phyloP scores from a whole-genome alignment of 2,797 vertebrate genomes.

The Chelon auratus region DNA sequence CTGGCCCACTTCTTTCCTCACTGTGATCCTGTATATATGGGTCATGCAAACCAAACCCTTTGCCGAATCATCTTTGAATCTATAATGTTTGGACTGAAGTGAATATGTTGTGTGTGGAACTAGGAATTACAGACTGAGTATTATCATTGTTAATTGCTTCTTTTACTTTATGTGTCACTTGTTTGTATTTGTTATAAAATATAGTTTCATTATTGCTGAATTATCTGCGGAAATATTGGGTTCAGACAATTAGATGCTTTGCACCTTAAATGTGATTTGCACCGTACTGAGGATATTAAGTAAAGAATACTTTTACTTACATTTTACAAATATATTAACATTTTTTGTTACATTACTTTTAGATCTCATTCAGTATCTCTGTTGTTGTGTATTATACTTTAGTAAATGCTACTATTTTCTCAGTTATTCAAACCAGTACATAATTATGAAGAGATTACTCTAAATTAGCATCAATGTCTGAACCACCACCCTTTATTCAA shows the following conservation, averaged over 20 bases:
- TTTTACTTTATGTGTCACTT: neutral
- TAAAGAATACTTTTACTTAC: neutral
- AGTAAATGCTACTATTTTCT: no score
- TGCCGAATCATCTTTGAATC: conserved; percentile 10
- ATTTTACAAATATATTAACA: neutral
- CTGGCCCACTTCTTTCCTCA: conserved; percentile 42
- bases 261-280: neutral
- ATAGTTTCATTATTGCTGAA: neutral
- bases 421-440: neutral
- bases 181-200: conserved; percentile 3
- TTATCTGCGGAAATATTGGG: neutral
- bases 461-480: neutral
- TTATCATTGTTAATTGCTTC: neutral
- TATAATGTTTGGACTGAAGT: conserved; percentile 1
- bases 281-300: neutral
- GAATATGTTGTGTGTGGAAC: neutral
- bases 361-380: no score
- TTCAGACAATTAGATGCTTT: conserved; percentile 3
- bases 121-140: neutral
- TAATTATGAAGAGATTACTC: neutral
- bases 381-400: no score
- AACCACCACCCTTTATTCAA: neutral
- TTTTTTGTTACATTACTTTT: no score
- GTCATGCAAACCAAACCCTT: conserved; percentile 40
- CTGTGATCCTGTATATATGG: conserved; percentile 40